These are phyloP conservation scores for Myrmecophaga tridactyla DNA, from an alignment of 2,113 vertebrate species.

Conservation along the genomic window DNA sequence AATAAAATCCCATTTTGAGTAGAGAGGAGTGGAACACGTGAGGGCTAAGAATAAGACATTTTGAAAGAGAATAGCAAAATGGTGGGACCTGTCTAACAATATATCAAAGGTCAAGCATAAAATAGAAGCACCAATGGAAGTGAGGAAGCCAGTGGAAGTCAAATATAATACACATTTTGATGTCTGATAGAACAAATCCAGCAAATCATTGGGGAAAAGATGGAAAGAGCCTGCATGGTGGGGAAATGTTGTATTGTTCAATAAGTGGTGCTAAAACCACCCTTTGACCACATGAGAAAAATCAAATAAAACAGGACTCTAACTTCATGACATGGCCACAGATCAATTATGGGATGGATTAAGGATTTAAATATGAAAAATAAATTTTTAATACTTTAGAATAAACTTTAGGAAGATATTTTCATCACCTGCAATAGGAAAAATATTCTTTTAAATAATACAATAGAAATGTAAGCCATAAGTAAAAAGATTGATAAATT, in stretches of 20 bases:
- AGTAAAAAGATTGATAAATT: neutral
- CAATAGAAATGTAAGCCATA: neutral
- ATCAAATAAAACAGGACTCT: neutral
- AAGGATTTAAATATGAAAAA: neutral
- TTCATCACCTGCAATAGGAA: neutral
- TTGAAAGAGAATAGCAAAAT: neutral
- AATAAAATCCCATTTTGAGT: neutral
- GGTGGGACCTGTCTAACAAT: neutral
- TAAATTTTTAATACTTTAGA: neutral
- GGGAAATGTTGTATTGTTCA: neutral
- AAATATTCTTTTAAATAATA: neutral
- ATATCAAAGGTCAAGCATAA: neutral
- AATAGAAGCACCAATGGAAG: neutral
- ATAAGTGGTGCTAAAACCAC: neutral
- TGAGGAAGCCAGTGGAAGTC: neutral
- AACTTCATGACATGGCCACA: neutral
- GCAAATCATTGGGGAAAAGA: neutral
- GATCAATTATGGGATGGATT: neutral
- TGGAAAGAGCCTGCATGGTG: rapidly evolving
- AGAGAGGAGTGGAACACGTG: too few species aligned
- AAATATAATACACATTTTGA: neutral
- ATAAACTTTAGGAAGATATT: neutral
- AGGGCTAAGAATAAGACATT: neutral
- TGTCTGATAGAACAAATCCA: too few species aligned
- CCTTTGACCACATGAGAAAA: neutral